Evolutionary conservation across 37 sponge, comb jelly and placozoan species (phyloP).

Genomic region (Crambe crambe): DNA sequence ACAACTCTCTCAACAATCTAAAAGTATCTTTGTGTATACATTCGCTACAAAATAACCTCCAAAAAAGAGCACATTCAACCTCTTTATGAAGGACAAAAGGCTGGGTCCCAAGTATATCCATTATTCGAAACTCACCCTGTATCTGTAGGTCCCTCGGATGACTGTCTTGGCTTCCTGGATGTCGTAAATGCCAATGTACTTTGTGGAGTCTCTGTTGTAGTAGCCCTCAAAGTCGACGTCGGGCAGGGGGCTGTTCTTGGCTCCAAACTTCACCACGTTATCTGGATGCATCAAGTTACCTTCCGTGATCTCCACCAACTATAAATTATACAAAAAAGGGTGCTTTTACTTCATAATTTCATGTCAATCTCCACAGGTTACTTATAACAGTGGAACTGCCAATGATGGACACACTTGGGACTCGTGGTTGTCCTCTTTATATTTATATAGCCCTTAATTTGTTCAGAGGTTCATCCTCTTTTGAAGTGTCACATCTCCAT

Average conservation of each 20-base stretch:
- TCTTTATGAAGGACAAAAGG: too few relatives aligned
- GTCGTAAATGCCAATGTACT: slow-evolving; percentile 76
- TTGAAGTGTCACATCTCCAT: too few relatives aligned
- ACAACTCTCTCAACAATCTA: too few relatives aligned
- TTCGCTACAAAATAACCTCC: too few relatives aligned
- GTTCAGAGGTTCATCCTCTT: too few relatives aligned
- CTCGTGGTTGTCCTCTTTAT: background rate
- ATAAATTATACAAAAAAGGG: background rate
- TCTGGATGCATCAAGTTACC: slow-evolving; percentile 42
- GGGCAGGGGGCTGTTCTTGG: slow-evolving; percentile 8
- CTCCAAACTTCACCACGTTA: background rate
- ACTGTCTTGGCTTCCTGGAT: slow-evolving; percentile 78
- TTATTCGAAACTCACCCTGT: slow-evolving; percentile 83
- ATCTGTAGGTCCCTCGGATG: slow-evolving; percentile 85
- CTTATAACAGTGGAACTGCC: background rate
- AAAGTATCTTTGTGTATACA: too few relatives aligned
- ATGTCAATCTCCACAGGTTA: background rate
- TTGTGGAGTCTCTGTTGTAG: slow-evolving; percentile 87
- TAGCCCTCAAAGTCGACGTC: slow-evolving; percentile 78
- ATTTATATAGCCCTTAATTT: too few relatives aligned
- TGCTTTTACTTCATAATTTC: background rate
- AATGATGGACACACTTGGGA: too few relatives aligned
- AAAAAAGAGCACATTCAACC: too few relatives aligned
- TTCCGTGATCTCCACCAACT: slow-evolving; percentile 47
- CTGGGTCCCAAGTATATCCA: too few relatives aligned